Evolutionary conservation across 2,888 invertebrate species (phyloP).

Genomic region (Callyntrura guangdongensis): DNA sequence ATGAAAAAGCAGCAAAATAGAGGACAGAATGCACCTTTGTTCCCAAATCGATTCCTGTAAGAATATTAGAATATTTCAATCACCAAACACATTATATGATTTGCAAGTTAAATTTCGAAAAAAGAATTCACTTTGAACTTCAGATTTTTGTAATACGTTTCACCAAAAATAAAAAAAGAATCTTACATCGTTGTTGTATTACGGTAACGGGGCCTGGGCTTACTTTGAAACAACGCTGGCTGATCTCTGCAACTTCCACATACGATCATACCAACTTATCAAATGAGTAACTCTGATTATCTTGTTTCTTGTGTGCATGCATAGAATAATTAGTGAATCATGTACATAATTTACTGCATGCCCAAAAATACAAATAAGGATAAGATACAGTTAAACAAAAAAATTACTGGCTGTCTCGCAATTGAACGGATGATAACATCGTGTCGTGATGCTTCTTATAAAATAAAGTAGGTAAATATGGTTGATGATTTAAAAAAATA

Average conservation of each 20-base stretch:
- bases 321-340: constrained; percentile 18
- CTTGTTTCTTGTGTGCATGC: not conserved
- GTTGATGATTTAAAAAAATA: no score
- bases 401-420: no score
- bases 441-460: no score
- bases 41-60: constrained; percentile 71
- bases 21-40: constrained; percentile 66
- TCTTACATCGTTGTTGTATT: constrained; percentile 18
- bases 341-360: not conserved
- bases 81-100: no score
- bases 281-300: constrained; percentile 28
- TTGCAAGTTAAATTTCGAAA: no score
- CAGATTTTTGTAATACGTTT: no score
- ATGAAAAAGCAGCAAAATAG: constrained; percentile 74
- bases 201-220: not conserved
- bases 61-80: not conserved
- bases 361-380: not conserved
- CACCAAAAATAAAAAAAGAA: constrained; percentile 10
- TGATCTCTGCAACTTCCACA: constrained; percentile 38
- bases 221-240: not conserved
- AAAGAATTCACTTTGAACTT: no score
- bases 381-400: no score
- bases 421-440: no score
- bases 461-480: no score
- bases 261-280: constrained; percentile 28